Evolutionary conservation across 2,888 invertebrate genomes (phyloP), one percentile per base, ranked within the genome.

Genomic region (Pheosia gnoma): DNA sequence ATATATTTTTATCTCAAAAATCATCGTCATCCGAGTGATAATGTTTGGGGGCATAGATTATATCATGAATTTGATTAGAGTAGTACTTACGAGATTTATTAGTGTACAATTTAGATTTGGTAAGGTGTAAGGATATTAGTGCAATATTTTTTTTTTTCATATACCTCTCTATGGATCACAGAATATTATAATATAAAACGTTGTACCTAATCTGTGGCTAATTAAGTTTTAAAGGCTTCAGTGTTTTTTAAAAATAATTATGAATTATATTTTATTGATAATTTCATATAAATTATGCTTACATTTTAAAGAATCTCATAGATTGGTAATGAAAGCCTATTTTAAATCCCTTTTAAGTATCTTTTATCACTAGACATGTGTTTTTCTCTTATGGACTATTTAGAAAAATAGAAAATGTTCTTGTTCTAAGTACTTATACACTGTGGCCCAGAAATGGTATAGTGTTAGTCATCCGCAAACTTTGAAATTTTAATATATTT

Each of bases 31-130:
- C 58, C 47, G 77, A 75, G 65, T 75, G 78, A 59, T 65, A 59
- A 66, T 51, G 60, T 71, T 69, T 63, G 11, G 77, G 83, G 83
- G 83, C 82, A 83, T 84, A 84, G 83, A 79, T 84, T 83, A 77
- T 63, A 67, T 63, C 57, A 36, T 65, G 59, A 63, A 62, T 59
- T 38, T 25, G 0, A 67, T 39, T 63, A 60, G 66, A 58, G 58
- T 65, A 66, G 65, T 77, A 75, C 65, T 65, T 62, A 66, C 25
- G 25, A 25, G 25, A 25, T 25, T 1, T 25, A 25, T 25, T 61
- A 52, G 65, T 45, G n/a, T 47, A 49, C 54, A 66, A 60, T 63
- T 66, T 56, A 58, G 62, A 61, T 62, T 62, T 54, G 58, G 10
- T 57, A 57, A 58, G 59, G 11, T 56, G 39, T 66, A 70, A 66